A percentile compares a stretch with the other conserved stretches of the same genome.
Conservation (phyloP, 2,888 invertebrate genomes). For the Cactoblastis cactorum region DNA sequence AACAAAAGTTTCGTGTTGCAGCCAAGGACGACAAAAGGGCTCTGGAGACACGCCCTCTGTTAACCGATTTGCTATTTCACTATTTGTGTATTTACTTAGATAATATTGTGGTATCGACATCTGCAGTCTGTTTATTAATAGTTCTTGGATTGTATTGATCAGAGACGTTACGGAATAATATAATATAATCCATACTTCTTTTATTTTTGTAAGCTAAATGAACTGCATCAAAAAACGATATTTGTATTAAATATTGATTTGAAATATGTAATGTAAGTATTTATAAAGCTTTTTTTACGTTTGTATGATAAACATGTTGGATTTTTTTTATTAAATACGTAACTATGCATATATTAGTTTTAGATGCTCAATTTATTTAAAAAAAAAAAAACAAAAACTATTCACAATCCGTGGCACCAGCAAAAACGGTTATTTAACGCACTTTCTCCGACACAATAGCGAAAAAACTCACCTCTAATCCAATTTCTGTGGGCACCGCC, state of each 20-base stretch:
- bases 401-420: neutral
- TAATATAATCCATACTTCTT: neutral
- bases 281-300: too few species aligned
- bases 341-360: neutral
- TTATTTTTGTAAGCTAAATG: too few species aligned
- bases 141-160: neutral
- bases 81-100: neutral
- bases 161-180: neutral
- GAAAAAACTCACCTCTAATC: neutral
- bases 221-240: too few species aligned
- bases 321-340: neutral
- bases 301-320: too few species aligned
- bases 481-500: slow-evolving; percentile 4
- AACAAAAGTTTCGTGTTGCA: neutral
- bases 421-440: neutral
- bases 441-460: slow-evolving; percentile 2
- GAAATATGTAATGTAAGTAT: too few species aligned
- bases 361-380: neutral
- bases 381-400: neutral
- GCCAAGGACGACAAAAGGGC: neutral
- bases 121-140: neutral
- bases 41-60: neutral
- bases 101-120: neutral
- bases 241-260: too few species aligned
- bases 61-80: neutral